Conservation (phyloP, 2,797 vertebrate genomes). For the Hemibagrus guttatus region DNA sequence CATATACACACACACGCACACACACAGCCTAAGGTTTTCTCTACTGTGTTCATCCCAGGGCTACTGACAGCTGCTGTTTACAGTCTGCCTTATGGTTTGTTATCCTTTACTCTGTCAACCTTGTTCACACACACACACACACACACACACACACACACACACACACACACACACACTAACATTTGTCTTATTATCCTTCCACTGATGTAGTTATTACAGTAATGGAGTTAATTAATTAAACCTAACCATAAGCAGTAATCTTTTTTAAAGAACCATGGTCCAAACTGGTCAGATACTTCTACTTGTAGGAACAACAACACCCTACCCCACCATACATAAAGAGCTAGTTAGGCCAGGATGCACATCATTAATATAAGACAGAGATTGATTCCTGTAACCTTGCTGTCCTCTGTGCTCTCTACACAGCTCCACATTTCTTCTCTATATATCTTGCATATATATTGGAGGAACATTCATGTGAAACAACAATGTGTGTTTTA, state of each 20-base stretch:
- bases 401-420: background rate
- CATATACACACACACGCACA: background rate
- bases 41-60: slow-evolving; percentile 9
- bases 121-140: slow-evolving; percentile 23
- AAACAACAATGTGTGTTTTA: background rate
- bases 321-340: background rate
- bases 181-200: background rate
- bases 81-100: slow-evolving; percentile 43
- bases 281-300: background rate
- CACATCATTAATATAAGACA: slow-evolving; percentile 35
- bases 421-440: no score
- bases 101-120: slow-evolving; percentile 39
- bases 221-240: background rate
- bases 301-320: background rate
- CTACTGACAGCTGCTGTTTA: slow-evolving; percentile 51
- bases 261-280: background rate
- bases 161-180: background rate
- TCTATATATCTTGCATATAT: background rate
- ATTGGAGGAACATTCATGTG: background rate
- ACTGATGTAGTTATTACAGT: background rate
- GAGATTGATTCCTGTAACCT: slow-evolving; percentile 48
- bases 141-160: slow-evolving; percentile 15
- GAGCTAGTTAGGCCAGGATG: slow-evolving; percentile 23
- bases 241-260: background rate
- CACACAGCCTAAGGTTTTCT: background rate